Evolutionary conservation across 2,113 vertebrate genomes (phyloP), one percentile per base, ranked within the genome.

Genomic region (Psettodes erumei): DNA sequence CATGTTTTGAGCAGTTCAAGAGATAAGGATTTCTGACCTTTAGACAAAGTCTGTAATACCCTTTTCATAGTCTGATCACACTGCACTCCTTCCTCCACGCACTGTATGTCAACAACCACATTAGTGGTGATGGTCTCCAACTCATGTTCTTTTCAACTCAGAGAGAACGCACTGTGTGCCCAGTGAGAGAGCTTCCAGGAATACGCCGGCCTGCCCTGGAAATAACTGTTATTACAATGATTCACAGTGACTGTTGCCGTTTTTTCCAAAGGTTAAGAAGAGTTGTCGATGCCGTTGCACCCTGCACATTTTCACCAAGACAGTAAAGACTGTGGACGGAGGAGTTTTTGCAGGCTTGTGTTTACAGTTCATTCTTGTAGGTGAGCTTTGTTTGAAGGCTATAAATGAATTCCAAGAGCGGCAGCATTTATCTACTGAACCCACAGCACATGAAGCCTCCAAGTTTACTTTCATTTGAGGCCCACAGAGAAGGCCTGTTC

Each of bases 351-450:
- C 15, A 15, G 10, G 42, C 50, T 59, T 8, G 56, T 73, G 50
- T 77, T 62, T 72, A 72, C 8, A 58, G 21, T 63, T 67, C 35
- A 50, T 27, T 54, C 33, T 19, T 47, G 33, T 47, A 58, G 27
- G 43, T 21, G 69, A 78, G 47, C 5, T 73, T 65, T 53, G 54
- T 66, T 72, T 63, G 30, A 64, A 53, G 42, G 60, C 60, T 51
- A 42, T 61, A 48, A 51, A 60, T 56, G 9, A 38, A 48, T 67
- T 47, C 33, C 62, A 77, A 59, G 32, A 33, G 23, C 54, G 13
- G 67, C 33, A 21, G 7, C 5, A 9, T 75, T 32, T 12, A 60
- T 54, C 28, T 30, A 3, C 28, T 45, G 27, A 33, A 23, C 35
- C 35, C 3, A 27, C 50, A 68, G 63, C 47, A 67, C 10, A 12